Evolutionary conservation across 2,113 vertebrate species (phyloP).

Genomic region (Anoura caudifer): DNA sequence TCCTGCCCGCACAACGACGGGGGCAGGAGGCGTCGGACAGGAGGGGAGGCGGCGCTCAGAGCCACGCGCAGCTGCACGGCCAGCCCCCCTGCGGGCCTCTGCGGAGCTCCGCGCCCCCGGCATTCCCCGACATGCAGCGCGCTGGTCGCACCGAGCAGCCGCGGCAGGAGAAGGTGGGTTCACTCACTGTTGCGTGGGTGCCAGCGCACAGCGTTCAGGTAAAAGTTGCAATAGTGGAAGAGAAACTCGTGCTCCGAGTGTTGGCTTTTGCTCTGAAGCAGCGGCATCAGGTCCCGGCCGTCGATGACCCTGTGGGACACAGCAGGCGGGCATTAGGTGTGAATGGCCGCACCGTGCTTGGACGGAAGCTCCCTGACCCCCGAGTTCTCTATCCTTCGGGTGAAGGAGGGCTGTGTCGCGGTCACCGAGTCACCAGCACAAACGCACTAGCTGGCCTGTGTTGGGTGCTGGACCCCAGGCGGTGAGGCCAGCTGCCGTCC

Average conservation of each 20-base stretch:
- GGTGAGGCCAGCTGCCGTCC: rapidly evolving
- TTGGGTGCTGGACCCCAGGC: rapidly evolving
- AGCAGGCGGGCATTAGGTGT: conserved; percentile 25
- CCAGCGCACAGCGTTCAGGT: conserved; percentile 91
- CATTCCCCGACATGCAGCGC: neutral
- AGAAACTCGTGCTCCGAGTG: conserved; percentile 88
- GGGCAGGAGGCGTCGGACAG: neutral
- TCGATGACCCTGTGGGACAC: conserved; percentile 83
- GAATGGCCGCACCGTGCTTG: rapidly evolving
- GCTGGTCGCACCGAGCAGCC: neutral
- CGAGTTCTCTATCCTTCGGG: rapidly evolving
- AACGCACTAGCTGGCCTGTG: rapidly evolving
- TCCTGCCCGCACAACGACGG: rapidly evolving
- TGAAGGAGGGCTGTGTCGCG: rapidly evolving
- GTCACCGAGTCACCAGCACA: rapidly evolving
- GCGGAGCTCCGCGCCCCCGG: neutral
- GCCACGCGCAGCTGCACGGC: neutral
- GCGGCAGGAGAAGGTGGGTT: rapidly evolving
- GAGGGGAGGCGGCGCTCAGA: neutral
- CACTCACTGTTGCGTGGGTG: conserved; percentile 87
- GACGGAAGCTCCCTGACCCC: rapidly evolving
- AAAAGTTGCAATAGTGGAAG: conserved; percentile 92
- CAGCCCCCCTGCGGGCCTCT: neutral
- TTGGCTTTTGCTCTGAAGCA: conserved; percentile 79
- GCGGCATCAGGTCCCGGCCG: conserved; percentile 88